phyloP scores from a whole-genome alignment of 2,888 invertebrate species.

The Chrysopilus asiliformis region DNA sequence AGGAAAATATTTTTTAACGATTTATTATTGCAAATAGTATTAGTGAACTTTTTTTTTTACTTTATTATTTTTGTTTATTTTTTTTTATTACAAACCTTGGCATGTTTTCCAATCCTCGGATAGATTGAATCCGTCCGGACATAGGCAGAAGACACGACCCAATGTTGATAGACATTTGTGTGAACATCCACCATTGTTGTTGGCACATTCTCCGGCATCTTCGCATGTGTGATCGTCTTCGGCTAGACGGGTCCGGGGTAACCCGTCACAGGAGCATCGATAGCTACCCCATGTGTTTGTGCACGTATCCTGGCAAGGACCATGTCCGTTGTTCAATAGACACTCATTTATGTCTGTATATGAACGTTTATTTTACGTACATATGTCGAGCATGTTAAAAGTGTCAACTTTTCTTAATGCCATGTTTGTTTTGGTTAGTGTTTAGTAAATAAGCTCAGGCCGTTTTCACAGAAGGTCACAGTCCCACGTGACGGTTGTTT shows the following conservation, averaged over 20 bases:
- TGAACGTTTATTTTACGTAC: too few species aligned
- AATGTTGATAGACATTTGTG: conserved; percentile 37
- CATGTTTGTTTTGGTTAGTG: too few species aligned
- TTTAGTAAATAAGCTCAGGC: too few species aligned
- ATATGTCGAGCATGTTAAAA: too few species aligned
- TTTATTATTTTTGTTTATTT: too few species aligned
- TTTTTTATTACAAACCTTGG: conserved; percentile 35
- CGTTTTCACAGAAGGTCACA: neutral
- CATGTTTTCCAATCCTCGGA: conserved; percentile 36
- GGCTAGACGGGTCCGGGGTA: conserved; percentile 44
- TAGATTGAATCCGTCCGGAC: conserved; percentile 33
- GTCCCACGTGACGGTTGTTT: too few species aligned
- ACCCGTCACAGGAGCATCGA: conserved; percentile 42
- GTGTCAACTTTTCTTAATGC: too few species aligned
- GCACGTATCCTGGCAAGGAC: conserved; percentile 51
- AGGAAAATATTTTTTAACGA: too few species aligned
- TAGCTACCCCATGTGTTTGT: conserved; percentile 44
- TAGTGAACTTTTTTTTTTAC: too few species aligned
- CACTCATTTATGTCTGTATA: conserved; percentile 47
- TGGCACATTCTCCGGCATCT: conserved; percentile 33
- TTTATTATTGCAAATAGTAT: too few species aligned
- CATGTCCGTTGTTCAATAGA: conserved; percentile 45
- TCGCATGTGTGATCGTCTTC: conserved; percentile 43
- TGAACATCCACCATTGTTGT: conserved; percentile 38
- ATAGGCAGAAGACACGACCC: conserved; percentile 40